These are phyloP conservation scores for Leptocoma aspasia DNA, from an alignment of 2,113 vertebrate species.

Conservation along the genomic window DNA sequence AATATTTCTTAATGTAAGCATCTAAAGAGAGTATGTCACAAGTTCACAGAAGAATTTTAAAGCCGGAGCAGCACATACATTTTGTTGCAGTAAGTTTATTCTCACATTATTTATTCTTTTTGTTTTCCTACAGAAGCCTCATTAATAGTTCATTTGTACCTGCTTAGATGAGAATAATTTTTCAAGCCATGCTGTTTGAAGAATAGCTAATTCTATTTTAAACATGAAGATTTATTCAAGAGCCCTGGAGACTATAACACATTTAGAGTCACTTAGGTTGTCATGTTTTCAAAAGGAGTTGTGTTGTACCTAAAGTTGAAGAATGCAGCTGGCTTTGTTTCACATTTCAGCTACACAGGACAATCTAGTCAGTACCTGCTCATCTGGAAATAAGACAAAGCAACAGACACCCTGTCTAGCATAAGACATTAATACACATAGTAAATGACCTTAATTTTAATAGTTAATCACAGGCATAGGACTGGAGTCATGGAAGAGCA, in stretches of 20 bases:
- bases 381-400: not conserved
- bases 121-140: not conserved
- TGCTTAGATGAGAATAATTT: not conserved
- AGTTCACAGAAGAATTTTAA: not conserved
- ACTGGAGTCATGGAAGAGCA: not conserved
- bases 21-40: not conserved
- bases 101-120: not conserved
- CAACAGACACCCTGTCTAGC: not conserved
- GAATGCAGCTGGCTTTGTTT: not conserved
- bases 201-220: conserved; percentile 12
- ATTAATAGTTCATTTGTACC: not conserved
- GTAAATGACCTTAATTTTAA: not conserved
- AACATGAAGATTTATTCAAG: not conserved
- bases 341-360: not conserved
- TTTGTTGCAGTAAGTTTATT: not conserved
- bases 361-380: not conserved
- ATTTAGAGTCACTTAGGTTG: not conserved
- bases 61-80: not conserved
- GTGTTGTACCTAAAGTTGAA: not conserved
- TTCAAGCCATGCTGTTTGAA: not conserved
- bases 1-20: conserved; percentile 34
- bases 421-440: not conserved
- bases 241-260: not conserved
- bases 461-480: not conserved
- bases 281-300: not conserved